A percentile compares a stretch with the other conserved stretches of the same genome.
phyloP scores from a whole-genome alignment of 2,888 invertebrate genomes.

The Crepidodera aurea region DNA sequence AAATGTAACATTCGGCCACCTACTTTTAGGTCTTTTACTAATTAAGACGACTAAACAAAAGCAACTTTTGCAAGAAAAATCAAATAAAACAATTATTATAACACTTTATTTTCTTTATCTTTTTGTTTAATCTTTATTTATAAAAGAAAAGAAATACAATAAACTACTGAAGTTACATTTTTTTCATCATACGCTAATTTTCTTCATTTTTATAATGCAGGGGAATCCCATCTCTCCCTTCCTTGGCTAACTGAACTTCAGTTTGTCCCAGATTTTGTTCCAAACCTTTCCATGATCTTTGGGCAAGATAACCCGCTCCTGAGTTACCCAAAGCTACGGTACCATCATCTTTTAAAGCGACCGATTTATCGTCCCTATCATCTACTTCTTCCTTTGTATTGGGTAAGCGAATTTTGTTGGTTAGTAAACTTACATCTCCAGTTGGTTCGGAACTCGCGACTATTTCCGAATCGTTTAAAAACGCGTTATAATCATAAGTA shows the following conservation, averaged over 20 bases:
- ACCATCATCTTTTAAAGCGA: conserved; percentile 58
- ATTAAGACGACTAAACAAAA: too few relatives aligned
- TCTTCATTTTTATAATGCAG: conserved; percentile 71
- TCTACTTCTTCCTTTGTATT: conserved; percentile 42
- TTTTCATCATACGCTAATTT: too few relatives aligned
- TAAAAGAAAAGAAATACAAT: too few relatives aligned
- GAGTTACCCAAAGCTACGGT: conserved; percentile 65
- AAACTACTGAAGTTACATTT: too few relatives aligned
- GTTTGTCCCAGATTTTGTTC: conserved; percentile 82
- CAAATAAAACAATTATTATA: too few relatives aligned
- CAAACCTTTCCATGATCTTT: conserved; percentile 85
- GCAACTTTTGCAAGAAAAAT: too few relatives aligned
- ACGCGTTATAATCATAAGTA: conserved; percentile 75
- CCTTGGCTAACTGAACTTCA: conserved; percentile 71
- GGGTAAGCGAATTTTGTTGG: conserved; percentile 67
- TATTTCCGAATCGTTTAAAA: conserved; percentile 61
- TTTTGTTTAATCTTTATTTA: too few relatives aligned
- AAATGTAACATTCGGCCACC: too few relatives aligned
- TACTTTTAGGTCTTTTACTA: too few relatives aligned
- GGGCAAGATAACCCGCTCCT: conserved; percentile 71
- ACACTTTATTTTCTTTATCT: too few relatives aligned
- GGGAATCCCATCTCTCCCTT: conserved; percentile 82
- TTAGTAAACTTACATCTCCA: conserved; percentile 77
- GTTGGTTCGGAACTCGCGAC: conserved; percentile 25
- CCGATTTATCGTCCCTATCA: conserved; percentile 32